Conservation (phyloP, 2,113 vertebrate species). For the Melanocharis versteri region DNA sequence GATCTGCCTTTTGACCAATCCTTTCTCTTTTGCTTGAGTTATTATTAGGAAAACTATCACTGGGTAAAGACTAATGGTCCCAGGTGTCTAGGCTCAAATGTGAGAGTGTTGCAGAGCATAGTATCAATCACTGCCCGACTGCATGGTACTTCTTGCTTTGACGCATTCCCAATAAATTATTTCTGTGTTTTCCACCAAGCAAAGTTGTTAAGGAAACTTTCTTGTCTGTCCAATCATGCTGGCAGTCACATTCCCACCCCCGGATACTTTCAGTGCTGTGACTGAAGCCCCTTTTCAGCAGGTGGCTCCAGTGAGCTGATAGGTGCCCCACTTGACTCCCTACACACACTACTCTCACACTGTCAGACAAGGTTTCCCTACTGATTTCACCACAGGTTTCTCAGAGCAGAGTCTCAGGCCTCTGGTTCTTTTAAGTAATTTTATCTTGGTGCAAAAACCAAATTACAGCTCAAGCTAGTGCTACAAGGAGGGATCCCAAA, state of each 20-base stretch:
- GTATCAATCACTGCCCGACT: neutral
- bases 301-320: neutral
- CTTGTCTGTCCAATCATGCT: neutral
- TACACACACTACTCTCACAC: neutral
- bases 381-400: neutral
- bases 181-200: neutral
- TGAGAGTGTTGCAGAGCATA: neutral
- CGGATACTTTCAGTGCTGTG: neutral
- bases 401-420: neutral
- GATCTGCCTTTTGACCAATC: neutral
- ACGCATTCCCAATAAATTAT: neutral
- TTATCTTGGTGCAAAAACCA: neutral
- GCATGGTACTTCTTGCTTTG: neutral
- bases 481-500: neutral
- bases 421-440: neutral
- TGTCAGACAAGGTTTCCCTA: neutral
- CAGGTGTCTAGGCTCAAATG: neutral
- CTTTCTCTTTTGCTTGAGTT: neutral
- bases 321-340: too few relatives aligned
- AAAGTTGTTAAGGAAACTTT: neutral
- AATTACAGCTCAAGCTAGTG: neutral
- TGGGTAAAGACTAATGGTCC: neutral
- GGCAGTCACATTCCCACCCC: neutral
- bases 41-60: neutral
- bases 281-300: neutral